Base-by-base conservation (phyloP, 2,888 invertebrate species). In the Pammene aurita region DNA sequence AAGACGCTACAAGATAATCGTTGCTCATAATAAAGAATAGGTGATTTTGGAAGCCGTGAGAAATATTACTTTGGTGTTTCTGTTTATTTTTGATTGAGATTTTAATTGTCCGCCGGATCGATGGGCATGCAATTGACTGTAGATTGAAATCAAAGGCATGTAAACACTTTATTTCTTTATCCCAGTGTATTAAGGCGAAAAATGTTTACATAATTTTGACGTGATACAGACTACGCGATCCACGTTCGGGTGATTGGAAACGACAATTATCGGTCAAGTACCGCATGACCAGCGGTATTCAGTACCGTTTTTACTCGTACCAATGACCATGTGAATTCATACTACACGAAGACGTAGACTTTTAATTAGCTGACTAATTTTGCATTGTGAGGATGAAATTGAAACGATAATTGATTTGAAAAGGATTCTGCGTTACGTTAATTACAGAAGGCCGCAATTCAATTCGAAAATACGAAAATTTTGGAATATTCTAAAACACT, bases 21-120 rank as follows among this genome's bases (percentile, higher is more conserved):
- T 62, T 58, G 63, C 52, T 52, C 66, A 60, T 58, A 64, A 63
- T 56, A 67, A 71, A 70, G 62, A 75, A 72, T 70, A 66, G 42
- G 63, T 67, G 68, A 65, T 72, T 76, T 76, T 76, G 71, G 74
- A 76, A 79, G 78, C 83, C 88, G 88, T 88, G 88, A 88, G 88
- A 88, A 88, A 83, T 78, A 74, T 78, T 80, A 82, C 72, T 83
- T 83, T 83, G 75, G 75, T 76, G 76, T 80, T 81, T 80, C 76
- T 77, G 77, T 73, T 60, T 72, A 81, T 77, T 80, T 77, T 75
- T 77, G 75, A 74, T 74, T 77, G 75, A 77, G 76, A 84, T 85
- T 84, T 82, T 82, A 79, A 79, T 75, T 81, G 84, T 81, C 79
- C 80, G 85, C 80, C 78, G 76, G 80, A 81, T 81, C 85, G 84